Conservation (phyloP, 2,888 invertebrate species). For the Erpobdella octoculata region DNA sequence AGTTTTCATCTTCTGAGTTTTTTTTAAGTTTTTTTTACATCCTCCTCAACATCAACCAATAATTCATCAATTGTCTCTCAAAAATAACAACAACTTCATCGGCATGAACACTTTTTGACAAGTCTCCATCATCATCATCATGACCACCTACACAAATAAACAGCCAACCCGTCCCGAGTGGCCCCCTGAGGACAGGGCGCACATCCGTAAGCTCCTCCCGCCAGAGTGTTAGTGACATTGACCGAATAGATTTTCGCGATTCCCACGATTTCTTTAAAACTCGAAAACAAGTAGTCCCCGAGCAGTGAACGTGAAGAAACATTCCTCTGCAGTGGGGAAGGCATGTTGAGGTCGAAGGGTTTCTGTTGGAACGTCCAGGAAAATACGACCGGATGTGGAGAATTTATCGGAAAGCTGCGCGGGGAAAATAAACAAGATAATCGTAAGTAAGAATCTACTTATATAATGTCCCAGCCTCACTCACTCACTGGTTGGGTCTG, state of each 20-base stretch:
- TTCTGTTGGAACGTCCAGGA: constrained; percentile 55
- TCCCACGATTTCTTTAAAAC: constrained; percentile 41
- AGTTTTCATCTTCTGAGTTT: no score
- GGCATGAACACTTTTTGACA: background rate
- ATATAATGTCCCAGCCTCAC: no score
- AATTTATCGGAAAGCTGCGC: constrained; percentile 44
- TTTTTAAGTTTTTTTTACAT: no score
- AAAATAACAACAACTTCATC: no score
- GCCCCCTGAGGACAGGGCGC: constrained; percentile 53
- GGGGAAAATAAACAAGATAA: background rate
- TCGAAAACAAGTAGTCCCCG: background rate
- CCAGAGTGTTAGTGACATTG: constrained; percentile 57
- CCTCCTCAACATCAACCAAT: no score
- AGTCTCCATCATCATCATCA: background rate
- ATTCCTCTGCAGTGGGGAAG: background rate
- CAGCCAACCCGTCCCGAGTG: constrained; percentile 44
- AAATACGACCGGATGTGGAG: constrained; percentile 53
- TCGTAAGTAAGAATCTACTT: no score
- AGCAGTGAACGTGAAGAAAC: no score
- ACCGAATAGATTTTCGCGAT: constrained; percentile 56
- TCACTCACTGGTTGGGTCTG: no score
- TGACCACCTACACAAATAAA: background rate
- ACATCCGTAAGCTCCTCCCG: constrained; percentile 57
- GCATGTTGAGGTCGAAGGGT: background rate
- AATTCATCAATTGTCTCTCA: no score